A percentile compares a stretch with the other conserved stretches of the same genome.
These are phyloP conservation scores for Limenitis camilla DNA, from an alignment of 2,888 invertebrate genomes.

Conservation along the genomic window DNA sequence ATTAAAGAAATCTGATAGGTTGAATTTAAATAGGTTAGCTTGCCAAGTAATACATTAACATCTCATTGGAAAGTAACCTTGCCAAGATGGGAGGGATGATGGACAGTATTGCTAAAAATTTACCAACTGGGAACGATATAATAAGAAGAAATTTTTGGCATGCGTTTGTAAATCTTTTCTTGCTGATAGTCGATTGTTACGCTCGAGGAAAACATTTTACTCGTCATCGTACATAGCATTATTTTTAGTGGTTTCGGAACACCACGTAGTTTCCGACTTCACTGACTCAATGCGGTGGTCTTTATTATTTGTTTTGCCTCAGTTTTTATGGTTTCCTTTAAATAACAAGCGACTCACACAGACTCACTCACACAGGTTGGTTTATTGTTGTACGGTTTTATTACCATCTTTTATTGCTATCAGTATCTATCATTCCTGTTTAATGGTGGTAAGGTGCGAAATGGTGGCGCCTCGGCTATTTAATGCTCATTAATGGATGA, in stretches of 20 bases:
- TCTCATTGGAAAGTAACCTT: conserved; percentile 54
- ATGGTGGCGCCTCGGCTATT: conserved; percentile 19
- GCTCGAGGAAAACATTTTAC: background rate
- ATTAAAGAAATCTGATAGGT: conserved; percentile 56
- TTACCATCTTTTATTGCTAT: conserved; percentile 42
- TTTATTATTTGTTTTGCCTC: conserved; percentile 54
- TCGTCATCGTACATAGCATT: conserved; percentile 28
- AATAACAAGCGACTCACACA: conserved; percentile 53
- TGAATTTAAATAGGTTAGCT: conserved; percentile 40
- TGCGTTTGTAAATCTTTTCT: background rate
- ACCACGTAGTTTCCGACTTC: conserved; percentile 53
- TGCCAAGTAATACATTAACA: conserved; percentile 71
- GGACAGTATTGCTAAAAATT: conserved; percentile 6
- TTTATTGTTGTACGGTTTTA: conserved; percentile 37
- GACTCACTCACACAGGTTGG: conserved; percentile 52
- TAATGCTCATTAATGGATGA: conserved; percentile 16
- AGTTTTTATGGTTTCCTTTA: conserved; percentile 57
- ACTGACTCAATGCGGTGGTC: conserved; percentile 62
- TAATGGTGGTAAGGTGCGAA: conserved; percentile 30
- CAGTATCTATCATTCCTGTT: conserved; percentile 39
- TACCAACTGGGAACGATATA: background rate
- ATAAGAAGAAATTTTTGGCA: background rate
- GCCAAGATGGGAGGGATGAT: conserved; percentile 30
- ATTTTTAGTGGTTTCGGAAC: conserved; percentile 52
- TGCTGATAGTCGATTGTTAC: background rate